Evolutionary conservation across 2,888 invertebrate species (phyloP).

Genomic region (Malacosoma neustria): DNA sequence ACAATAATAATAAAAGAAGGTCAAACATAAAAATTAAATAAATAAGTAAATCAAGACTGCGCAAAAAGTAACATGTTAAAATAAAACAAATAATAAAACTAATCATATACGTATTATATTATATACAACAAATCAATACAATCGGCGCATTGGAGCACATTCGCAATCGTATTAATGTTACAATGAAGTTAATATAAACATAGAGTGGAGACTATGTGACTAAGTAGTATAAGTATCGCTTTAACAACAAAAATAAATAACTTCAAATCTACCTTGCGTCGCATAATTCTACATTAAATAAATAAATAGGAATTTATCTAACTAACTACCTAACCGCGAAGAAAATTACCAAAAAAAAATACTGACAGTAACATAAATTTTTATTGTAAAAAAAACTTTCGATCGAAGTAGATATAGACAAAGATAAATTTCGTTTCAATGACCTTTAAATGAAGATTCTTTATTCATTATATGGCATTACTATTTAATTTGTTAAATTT

Average conservation of each 20-base stretch:
- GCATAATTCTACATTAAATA: slow-evolving; percentile 50
- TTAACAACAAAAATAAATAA: slow-evolving; percentile 54
- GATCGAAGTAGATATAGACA: slow-evolving; percentile 26
- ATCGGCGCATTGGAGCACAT: slow-evolving; percentile 21
- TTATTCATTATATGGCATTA: slow-evolving; percentile 1
- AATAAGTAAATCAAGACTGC: too few species aligned
- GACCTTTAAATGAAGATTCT: slow-evolving; percentile 15
- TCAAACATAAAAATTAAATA: too few species aligned
- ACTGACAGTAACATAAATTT: slow-evolving; percentile 48
- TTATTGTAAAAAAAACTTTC: slow-evolving; percentile 23
- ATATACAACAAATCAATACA: slow-evolving; percentile 21
- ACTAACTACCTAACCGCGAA: slow-evolving; percentile 59
- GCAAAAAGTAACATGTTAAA: too few species aligned
- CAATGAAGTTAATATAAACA: slow-evolving; percentile 20
- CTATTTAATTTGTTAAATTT: neutral
- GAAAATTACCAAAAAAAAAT: slow-evolving; percentile 60
- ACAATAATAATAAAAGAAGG: too few species aligned
- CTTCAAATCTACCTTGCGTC: slow-evolving; percentile 44
- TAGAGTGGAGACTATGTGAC: slow-evolving; percentile 46
- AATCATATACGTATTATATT: slow-evolving; percentile 18
- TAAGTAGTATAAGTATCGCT: slow-evolving; percentile 41
- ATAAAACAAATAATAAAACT: slow-evolving; percentile 31
- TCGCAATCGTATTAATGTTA: slow-evolving; percentile 18
- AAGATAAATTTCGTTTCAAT: slow-evolving; percentile 36
- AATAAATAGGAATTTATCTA: slow-evolving; percentile 69